Base-by-base conservation (phyloP, 2,888 invertebrate species). In the Drosophila rubida region DNA sequence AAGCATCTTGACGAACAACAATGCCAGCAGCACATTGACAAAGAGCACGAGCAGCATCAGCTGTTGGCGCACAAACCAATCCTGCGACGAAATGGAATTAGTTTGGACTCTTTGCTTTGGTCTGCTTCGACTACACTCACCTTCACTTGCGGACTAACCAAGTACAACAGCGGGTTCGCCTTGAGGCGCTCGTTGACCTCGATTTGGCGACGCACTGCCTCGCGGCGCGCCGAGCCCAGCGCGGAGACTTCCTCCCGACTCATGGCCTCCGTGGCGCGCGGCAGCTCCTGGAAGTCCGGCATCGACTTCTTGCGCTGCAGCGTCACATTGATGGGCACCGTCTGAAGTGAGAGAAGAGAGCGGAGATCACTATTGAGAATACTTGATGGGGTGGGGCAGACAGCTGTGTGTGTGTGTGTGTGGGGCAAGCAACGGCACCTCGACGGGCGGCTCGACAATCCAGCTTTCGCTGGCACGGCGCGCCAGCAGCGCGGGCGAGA, bases 131-230 rank as follows among this genome's bases (percentile, higher is more conserved):
- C n/a, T n/a, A n/a, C n/a, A 92, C 93, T 93, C 93, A 98, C 98
- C 96, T 97, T 97, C 88, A 98, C 97, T 94, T 97, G 96, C 91
- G 98, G 98, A 96, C 97, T 98, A 95, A 97, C 96, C 92, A 99
- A 94, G 93, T 98, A 98, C 89, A 98, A 95, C 90, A 99, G 94
- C 89, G 98, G 98, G 93, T 98, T 98, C 91, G 97, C 97, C 92
- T 97, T 94, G 86, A 98, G 95, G 92, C 97, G 95, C 93, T 98
- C 98, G 79, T 96, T 94, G 93, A 97, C 97, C 92, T 98, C 97
- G 90, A 95, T 94, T 93, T 97, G 96, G 84, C 97, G 94, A 90
- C 98, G 95, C 81, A 99, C 94, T 92, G 99, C 98, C 93, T 99
- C 98, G 80, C 99, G 95, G 76, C 98, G 95, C 83, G 97, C 97